Evolutionary conservation across 1,140 invertebrate genomes (phyloP), one percentile per base, ranked within the genome.

Genomic region (Gonatopus flavifemur): DNA sequence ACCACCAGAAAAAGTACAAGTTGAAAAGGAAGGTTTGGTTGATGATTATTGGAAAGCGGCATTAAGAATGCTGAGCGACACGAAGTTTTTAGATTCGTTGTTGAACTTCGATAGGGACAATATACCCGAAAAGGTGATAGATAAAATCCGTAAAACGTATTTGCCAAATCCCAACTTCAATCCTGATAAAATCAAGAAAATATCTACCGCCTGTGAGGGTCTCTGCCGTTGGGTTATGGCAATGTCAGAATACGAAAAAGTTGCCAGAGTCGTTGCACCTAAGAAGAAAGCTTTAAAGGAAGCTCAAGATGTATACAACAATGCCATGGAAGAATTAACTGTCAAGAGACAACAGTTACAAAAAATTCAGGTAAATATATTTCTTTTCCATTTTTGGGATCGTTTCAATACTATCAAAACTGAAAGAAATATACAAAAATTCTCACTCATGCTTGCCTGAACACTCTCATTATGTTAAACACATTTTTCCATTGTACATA

Each of bases 41-140:
- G 93, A 97, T 51, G 96, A 98, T 70, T 98, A 89, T 71, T 98
- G 95, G 95, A 90, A 88, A 7, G 88, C 92, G 0, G 94, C 93
- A 0, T 90, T 97, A 64, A 90, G 90, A 72, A 69, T 98, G 16
- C 79, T 98, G 0, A 92, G 90, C 44, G 95, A 98, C 62, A 89
- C 93, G 58, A 93, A 90, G 64, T 98, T 98, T 70, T 70, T 97
- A 19, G 88, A 92, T 47, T 84, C 84, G 18, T 72, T 98, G 12
- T 82, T 93, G 15, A 84, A 89, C 54, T 98, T 89, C 62, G 93
- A 98, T 66, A 97, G 96, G 81, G 96, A 96, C 67, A 89, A 94
- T 68, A 91, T 98, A 67, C 83, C 90, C 8, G 83, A 86, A 0
- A 71, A 81, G 2, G 83, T 93, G 1, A 96, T 97, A 80, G 85